Evolutionary conservation across 2,797 vertebrate genomes (phyloP), one percentile per base, ranked within the genome.

Genomic region (Ctenopoma kingsleyae): DNA sequence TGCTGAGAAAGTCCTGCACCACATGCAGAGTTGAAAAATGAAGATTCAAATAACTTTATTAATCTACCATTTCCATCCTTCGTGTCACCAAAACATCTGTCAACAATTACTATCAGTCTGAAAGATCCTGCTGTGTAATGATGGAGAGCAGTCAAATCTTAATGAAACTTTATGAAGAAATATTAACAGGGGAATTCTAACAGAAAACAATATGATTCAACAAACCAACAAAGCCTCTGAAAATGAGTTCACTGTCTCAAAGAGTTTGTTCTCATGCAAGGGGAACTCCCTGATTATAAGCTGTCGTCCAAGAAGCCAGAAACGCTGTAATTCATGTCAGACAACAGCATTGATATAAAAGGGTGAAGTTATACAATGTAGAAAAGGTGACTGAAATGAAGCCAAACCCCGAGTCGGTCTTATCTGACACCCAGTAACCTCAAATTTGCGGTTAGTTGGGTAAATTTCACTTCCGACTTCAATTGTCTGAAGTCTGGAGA

Each of bases 41-140:
- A 22, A 58, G 1, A 85, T 79, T 82, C 49, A 83, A 71, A 78
- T 51, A 71, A 61, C 41, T 6, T 67, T 64, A 66, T 86, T 65
- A 82, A 82, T 82, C 60, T 59, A 44, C 54, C 71, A 66, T 57
- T 65, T 71, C 75, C 49, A 72, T 81, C 61, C 27, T 77, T 75
- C 3, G 6, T 82, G 66, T 73, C 64, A 66, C 78, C 50, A 58
- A 64, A 76, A 61, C 82, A 87, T 84, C 76, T 93, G 86, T 46
- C 35, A 8, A 57, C 61, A 52, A 80, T 89, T 81, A 79, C n/a
- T 65, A 60, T 15, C 46, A 52, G 51, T 62, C 49, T 68, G 55
- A 56, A 64, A 61, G 13, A 76, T 68, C 62, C 51, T 74, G 63
- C 76, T 66, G 51, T 44, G 55, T 25, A 48, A 63, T n/a, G 49